These are phyloP conservation scores for Hemiscyllium ocellatum DNA, from an alignment of 2,113 vertebrate genomes.

Conservation along the genomic window DNA sequence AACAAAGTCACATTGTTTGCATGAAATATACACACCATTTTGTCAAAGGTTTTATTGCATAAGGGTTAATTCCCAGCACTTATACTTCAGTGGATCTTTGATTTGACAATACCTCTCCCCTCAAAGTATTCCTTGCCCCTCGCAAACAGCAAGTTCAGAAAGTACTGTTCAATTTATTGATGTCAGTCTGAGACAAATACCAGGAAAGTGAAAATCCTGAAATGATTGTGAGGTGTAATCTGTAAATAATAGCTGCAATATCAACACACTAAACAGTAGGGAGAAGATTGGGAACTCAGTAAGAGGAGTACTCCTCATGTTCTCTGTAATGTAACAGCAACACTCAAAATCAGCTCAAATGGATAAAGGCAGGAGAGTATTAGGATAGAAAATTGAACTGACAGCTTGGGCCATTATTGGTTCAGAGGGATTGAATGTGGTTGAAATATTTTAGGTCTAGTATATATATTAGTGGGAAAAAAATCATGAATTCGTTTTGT, in stretches of 20 bases:
- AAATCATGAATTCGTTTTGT: background rate
- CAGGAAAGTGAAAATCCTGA: background rate
- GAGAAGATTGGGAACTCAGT: background rate
- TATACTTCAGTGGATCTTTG: too few species aligned
- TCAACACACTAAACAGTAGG: too few species aligned
- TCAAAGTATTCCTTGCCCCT: background rate
- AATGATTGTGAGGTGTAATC: background rate
- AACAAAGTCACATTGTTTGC: background rate
- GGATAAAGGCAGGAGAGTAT: background rate
- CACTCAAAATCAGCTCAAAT: background rate
- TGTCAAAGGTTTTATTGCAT: background rate
- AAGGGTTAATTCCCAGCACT: background rate
- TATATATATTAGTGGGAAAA: background rate
- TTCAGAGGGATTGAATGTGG: background rate
- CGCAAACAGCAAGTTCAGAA: background rate
- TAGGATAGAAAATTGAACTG: background rate
- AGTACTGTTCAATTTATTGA: background rate
- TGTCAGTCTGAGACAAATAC: background rate
- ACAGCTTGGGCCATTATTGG: background rate
- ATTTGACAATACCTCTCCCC: background rate
- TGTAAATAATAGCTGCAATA: background rate
- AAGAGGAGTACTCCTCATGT: background rate
- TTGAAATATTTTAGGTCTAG: background rate
- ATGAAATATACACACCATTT: background rate
- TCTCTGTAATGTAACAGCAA: conserved; percentile 9